These are phyloP conservation scores for Eonycteris spelaea DNA, from an alignment of 2,113 vertebrate genomes.

Conservation along the genomic window DNA sequence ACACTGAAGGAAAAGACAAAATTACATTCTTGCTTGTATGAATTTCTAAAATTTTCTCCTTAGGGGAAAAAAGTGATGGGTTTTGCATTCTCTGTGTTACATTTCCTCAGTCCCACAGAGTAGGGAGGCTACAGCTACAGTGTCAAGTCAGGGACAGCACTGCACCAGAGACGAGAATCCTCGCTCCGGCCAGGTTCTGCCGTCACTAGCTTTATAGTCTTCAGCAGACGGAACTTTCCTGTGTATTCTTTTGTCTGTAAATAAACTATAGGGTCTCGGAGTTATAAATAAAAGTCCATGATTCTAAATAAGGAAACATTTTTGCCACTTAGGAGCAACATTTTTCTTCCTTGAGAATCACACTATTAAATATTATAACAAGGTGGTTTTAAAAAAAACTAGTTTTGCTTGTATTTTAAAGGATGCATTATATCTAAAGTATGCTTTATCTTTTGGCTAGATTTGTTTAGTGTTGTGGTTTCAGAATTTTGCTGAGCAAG, in stretches of 20 bases:
- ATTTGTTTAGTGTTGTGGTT: not conserved
- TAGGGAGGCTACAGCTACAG: not conserved
- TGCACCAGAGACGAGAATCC: not conserved
- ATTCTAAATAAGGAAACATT: slow-evolving; percentile 40
- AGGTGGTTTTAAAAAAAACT: not conserved
- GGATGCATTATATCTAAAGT: not conserved
- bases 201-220: not conserved
- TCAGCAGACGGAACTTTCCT: not conserved
- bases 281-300: not conserved
- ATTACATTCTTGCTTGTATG: not conserved
- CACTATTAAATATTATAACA: not conserved
- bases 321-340: not conserved
- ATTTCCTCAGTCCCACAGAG: not conserved
- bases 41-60: not conserved
- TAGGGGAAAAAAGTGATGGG: not conserved
- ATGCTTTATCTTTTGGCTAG: not conserved
- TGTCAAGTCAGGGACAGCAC: not conserved
- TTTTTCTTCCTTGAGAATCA: not conserved
- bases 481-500: slow-evolving; percentile 32
- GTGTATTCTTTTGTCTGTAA: not conserved
- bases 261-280: not conserved
- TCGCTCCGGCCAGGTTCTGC: not conserved
- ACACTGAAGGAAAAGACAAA: not conserved
- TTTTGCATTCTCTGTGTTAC: not conserved
- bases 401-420: slow-evolving; percentile 38